Evolutionary conservation across 1,140 invertebrate species (phyloP).

Genomic region (Planococcus citri): DNA sequence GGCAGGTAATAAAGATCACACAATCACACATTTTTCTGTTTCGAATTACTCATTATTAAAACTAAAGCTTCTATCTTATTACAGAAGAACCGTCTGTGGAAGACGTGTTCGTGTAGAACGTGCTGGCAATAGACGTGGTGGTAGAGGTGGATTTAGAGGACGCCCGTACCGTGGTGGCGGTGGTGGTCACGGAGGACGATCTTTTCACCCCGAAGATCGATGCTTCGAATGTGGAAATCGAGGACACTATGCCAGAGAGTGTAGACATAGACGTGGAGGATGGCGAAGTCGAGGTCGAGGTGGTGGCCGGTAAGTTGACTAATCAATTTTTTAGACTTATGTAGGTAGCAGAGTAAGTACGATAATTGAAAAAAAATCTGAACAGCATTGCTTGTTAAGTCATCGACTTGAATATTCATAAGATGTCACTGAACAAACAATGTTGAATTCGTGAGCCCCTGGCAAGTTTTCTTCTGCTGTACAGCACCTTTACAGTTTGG

Average conservation of each 20-base stretch:
- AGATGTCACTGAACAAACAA: not conserved
- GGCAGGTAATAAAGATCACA: constrained; percentile 37
- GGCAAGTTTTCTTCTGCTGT: not conserved
- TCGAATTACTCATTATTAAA: not conserved
- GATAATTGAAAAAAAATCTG: too few relatives aligned
- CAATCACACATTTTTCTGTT: not conserved
- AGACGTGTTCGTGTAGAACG: constrained; percentile 80
- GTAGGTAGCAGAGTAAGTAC: too few relatives aligned
- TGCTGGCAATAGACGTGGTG: constrained; percentile 66
- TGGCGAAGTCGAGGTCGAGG: constrained; percentile 44
- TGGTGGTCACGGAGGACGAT: constrained; percentile 41
- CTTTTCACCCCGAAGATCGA: constrained; percentile 68
- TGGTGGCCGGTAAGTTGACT: constrained; percentile 29
- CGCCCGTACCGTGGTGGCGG: constrained; percentile 39
- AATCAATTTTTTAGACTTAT: not conserved
- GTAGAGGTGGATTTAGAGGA: constrained; percentile 43
- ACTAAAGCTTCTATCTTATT: not conserved
- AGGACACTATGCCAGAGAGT: constrained; percentile 84
- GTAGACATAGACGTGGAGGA: constrained; percentile 39
- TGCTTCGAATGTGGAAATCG: constrained; percentile 87
- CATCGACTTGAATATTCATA: too few relatives aligned
- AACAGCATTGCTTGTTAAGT: too few relatives aligned
- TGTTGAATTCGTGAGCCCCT: not conserved
- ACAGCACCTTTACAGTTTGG: not conserved
- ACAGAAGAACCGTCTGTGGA: constrained; percentile 64